phyloP scores from a whole-genome alignment of 2,113 vertebrate genomes.

The Condylura cristata region DNA sequence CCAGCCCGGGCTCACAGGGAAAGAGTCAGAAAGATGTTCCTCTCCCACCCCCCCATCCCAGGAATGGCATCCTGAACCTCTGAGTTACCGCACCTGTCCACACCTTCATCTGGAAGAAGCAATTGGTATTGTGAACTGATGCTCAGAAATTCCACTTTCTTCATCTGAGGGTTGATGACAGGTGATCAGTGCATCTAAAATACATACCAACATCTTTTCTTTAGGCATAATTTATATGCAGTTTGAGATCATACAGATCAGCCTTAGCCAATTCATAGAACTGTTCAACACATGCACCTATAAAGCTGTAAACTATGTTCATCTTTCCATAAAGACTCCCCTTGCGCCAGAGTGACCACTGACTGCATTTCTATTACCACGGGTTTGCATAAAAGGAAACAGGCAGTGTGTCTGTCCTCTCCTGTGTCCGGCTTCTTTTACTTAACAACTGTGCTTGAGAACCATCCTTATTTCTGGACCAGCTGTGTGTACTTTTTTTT shows the following conservation, averaged over 20 bases:
- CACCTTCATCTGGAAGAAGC: background rate
- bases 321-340: background rate
- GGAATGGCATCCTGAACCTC: background rate
- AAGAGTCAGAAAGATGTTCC: background rate
- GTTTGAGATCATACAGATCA: background rate
- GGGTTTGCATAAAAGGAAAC: background rate
- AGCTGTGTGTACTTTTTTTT: background rate
- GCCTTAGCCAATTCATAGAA: background rate
- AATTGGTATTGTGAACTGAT: background rate
- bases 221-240: background rate
- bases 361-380: background rate
- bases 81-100: background rate
- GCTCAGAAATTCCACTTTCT: background rate
- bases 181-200: background rate
- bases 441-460: background rate
- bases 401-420: accelerated
- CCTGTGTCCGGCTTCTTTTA: background rate
- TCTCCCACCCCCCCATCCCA: too few relatives aligned
- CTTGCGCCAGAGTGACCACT: background rate
- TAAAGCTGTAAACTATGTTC: background rate
- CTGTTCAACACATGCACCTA: background rate
- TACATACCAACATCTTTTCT: background rate
- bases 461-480: background rate
- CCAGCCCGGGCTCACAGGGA: background rate
- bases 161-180: background rate